These are phyloP conservation scores for Popillia japonica DNA, from an alignment of 1,140 invertebrate species.

Conservation along the genomic window DNA sequence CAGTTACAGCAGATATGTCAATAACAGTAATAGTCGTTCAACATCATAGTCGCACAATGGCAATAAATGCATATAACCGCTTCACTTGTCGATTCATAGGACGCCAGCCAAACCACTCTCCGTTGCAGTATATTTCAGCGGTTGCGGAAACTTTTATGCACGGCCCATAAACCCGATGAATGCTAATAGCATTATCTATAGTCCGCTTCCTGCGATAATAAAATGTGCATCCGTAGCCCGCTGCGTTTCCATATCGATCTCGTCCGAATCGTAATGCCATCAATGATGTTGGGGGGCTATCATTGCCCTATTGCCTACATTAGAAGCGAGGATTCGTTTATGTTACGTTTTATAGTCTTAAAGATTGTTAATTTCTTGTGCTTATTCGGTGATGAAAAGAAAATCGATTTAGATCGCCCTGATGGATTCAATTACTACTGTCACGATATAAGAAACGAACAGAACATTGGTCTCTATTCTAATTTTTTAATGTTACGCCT, in stretches of 20 bases:
- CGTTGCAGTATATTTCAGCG: conserved; percentile 48
- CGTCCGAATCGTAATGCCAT: neutral
- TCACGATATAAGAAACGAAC: no score
- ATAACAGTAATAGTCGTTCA: no score
- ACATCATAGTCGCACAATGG: neutral
- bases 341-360: no score
- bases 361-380: no score
- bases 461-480: no score
- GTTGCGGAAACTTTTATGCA: conserved; percentile 61
- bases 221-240: conserved; percentile 10
- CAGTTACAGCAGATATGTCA: no score
- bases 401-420: no score
- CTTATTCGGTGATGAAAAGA: no score
- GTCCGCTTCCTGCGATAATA: conserved; percentile 57
- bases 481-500: no score
- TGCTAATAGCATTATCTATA: conserved; percentile 62
- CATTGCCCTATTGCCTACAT: neutral
- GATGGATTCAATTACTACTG: no score
- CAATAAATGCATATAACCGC: conserved; percentile 14
- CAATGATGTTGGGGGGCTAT: neutral
- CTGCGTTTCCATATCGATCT: conserved; percentile 13
- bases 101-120: neutral
- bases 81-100: neutral
- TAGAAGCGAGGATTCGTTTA: no score
- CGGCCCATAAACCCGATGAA: conserved; percentile 60